These are phyloP conservation scores for Drosophila limbata DNA, from an alignment of 2,888 invertebrate genomes.

Conservation along the genomic window DNA sequence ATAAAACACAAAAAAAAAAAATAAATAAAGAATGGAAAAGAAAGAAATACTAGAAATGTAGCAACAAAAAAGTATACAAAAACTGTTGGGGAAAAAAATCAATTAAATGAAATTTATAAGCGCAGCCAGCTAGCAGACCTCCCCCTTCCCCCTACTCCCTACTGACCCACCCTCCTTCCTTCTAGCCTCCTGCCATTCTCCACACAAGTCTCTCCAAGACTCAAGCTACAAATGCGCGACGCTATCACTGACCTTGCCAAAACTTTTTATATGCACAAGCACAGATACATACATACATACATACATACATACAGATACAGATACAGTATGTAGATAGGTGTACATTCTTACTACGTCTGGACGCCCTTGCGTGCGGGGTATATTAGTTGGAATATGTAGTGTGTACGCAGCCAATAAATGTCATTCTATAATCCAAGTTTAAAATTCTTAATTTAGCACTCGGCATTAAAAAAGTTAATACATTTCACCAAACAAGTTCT, in stretches of 20 bases:
- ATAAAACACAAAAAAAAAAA: slow-evolving; percentile 8
- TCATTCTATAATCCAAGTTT: too few species aligned
- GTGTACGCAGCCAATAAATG: too few species aligned
- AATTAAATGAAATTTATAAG: slow-evolving; percentile 60
- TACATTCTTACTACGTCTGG: slow-evolving; percentile 6
- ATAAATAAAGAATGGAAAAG: too few species aligned
- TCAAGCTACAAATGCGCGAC: slow-evolving; percentile 23
- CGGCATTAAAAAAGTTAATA: too few species aligned
- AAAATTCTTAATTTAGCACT: too few species aligned
- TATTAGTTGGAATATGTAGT: neutral
- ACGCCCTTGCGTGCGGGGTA: neutral
- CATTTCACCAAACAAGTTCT: too few species aligned
- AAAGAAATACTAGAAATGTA: slow-evolving; percentile 25
- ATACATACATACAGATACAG: neutral
- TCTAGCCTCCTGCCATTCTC: too few species aligned
- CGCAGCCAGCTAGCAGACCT: slow-evolving; percentile 18
- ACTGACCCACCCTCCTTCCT: too few species aligned
- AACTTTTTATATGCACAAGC: slow-evolving; percentile 29
- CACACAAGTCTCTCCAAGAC: neutral
- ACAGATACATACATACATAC: neutral
- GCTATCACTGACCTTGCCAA: slow-evolving; percentile 79
- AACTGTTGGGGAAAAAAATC: slow-evolving; percentile 35
- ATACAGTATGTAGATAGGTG: slow-evolving; percentile 5
- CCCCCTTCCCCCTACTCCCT: neutral
- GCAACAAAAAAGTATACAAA: slow-evolving; percentile 9